phyloP scores from a whole-genome alignment of 1,140 invertebrate species.

The Scylla paramamosain region DNA sequence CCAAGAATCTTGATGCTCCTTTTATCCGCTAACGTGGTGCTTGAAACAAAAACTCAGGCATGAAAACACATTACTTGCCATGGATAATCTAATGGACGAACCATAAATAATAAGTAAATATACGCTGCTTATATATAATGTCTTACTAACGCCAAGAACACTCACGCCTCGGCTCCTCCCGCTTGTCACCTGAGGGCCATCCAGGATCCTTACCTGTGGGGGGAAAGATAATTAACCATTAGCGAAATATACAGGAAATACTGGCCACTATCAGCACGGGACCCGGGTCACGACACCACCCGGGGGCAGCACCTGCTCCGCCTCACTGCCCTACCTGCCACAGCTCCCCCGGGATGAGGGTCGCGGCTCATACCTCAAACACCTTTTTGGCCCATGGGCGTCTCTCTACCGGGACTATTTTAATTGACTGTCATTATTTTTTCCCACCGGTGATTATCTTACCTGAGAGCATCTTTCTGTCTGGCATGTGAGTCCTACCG shows the following conservation, averaged over 20 bases:
- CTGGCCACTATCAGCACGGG: constrained; percentile 18
- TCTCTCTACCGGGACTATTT: neutral
- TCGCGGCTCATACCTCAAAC: constrained; percentile 10
- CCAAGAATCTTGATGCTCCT: neutral
- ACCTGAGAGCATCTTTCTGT: neutral
- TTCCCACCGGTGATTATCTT: neutral
- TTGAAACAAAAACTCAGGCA: neutral
- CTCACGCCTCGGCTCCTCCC: constrained; percentile 1
- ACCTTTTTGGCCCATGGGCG: constrained; percentile 17
- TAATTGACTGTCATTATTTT: constrained; percentile 15
- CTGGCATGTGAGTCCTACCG: neutral
- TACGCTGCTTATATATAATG: constrained; percentile 23
- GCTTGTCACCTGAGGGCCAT: constrained; percentile 28
- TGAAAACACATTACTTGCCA: neutral
- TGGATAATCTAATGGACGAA: constrained; percentile 1
- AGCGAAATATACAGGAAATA: constrained; percentile 29
- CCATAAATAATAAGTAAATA: constrained; percentile 13
- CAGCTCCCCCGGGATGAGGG: neutral
- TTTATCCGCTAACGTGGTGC: neutral
- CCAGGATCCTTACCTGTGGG: constrained; percentile 44
- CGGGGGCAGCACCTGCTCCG: neutral
- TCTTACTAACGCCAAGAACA: constrained; percentile 26
- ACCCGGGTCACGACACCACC: constrained; percentile 38
- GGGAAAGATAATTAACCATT: constrained; percentile 45
- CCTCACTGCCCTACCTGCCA: constrained; percentile 39